Conservation (phyloP, 2,888 invertebrate genomes). For the Drymonia ruficornis region DNA sequence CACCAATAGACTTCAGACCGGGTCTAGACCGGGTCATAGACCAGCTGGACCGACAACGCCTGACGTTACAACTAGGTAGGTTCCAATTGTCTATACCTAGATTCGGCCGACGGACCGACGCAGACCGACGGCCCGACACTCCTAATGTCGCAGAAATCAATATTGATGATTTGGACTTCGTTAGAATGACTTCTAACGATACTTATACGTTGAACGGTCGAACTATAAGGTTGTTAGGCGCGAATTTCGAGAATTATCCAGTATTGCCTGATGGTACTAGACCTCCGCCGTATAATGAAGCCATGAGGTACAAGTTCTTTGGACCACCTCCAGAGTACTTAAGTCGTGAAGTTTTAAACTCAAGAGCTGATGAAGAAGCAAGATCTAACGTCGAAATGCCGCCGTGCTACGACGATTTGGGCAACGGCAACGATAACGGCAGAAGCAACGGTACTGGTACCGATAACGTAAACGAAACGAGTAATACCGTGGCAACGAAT, state of each 20-base stretch:
- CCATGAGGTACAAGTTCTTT: conserved; percentile 66
- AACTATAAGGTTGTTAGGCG: conserved; percentile 73
- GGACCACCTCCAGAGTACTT: conserved; percentile 79
- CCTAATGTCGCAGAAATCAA: conserved; percentile 70
- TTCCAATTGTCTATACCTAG: conserved; percentile 69
- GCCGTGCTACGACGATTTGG: conserved; percentile 70
- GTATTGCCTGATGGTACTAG: conserved; percentile 43
- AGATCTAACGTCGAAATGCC: conserved; percentile 71
- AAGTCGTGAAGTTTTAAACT: conserved; percentile 58
- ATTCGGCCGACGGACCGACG: conserved; percentile 50
- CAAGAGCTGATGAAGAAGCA: conserved; percentile 59
- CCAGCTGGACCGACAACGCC: conserved; percentile 49
- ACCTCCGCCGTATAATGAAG: conserved; percentile 75
- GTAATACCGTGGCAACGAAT: conserved; percentile 2
- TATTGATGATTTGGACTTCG: conserved; percentile 66
- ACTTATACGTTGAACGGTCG: conserved; percentile 77
- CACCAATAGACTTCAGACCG: conserved; percentile 55
- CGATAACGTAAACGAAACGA: conserved; percentile 11
- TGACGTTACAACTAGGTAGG: conserved; percentile 70
- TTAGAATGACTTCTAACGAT: conserved; percentile 60
- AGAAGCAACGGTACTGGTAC: conserved; percentile 12
- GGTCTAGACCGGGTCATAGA: conserved; percentile 59
- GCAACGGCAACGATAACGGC: conserved; percentile 32
- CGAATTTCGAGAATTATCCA: conserved; percentile 68
- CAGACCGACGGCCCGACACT: conserved; percentile 63